Evolutionary conservation across 92 coral and sea anemone genomes (phyloP), one percentile per base, ranked within the genome.

Genomic region (Muricea muricata): DNA sequence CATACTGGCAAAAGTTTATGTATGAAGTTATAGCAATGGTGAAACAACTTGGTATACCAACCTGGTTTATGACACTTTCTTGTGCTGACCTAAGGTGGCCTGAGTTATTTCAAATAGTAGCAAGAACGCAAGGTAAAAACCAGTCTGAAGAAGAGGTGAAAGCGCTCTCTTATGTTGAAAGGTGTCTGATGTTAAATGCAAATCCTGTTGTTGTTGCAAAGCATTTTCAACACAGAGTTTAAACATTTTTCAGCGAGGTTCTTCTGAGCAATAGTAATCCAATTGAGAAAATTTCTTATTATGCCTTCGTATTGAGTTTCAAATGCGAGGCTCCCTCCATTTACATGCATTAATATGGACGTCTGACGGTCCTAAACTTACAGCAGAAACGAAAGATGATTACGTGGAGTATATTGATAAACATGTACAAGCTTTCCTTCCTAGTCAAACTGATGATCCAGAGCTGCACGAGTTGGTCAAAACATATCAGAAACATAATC

Each of bases 171-270:
- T 48, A 48, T 48, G 56, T 48, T 48, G 56, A 48, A 48, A 48
- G 56, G 56, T 48, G 56, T 48, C 56, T 7, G 15, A 48, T 48
- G 56, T 20, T 48, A 12, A 48, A 48, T 48, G 56, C 56, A 7
- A 48, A 48, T 48, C 56, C 56, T 48, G 56, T 48, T 48, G 56
- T 48, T 48, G 56, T 48, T 48, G 56, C 56, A 48, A 48, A 48
- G 56, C 56, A 48, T 48, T 48, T 48, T 10, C 56, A 48, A 48
- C 56, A 48, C 56, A 48, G 56, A 48, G 56, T 48, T 12, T 11
- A 48, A 20, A 48, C 56, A 48, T 48, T 48, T 48, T 48, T 48
- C 15, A 48, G 18, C 15, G 56, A 48, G 56, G 56, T 48, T 7
- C 56, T n/a, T n/a, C 56, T 48, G 17, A 48, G 17, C 15, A 18